These are phyloP conservation scores for Atta texana DNA, from an alignment of 1,140 invertebrate species.

Conservation along the genomic window DNA sequence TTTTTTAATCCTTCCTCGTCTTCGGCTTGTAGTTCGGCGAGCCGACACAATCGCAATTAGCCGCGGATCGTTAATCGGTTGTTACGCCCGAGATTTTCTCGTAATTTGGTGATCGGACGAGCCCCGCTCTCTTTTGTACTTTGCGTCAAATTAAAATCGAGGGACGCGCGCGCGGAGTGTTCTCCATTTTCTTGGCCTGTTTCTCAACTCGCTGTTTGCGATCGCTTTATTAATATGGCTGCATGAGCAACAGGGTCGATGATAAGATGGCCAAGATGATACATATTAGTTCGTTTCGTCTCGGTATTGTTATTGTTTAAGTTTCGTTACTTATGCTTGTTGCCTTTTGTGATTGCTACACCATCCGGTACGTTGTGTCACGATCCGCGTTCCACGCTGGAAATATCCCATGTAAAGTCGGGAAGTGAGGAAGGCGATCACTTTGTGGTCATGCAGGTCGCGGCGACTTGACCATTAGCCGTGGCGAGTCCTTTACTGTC, in stretches of 20 bases:
- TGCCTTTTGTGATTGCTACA: not conserved
- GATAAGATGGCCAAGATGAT: not conserved
- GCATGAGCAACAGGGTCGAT: not conserved
- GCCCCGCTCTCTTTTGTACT: slow-evolving; percentile 38
- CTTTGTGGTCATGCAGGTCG: slow-evolving; percentile 81
- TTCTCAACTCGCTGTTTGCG: slow-evolving; percentile 4
- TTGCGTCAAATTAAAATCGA: slow-evolving; percentile 64
- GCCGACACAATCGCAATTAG: slow-evolving; percentile 77
- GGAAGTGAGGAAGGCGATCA: slow-evolving; percentile 80
- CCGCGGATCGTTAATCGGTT: slow-evolving; percentile 77
- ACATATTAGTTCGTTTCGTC: not conserved
- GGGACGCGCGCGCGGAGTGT: not conserved
- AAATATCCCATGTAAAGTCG: slow-evolving; percentile 68
- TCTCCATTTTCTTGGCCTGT: not conserved
- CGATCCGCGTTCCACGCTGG: not conserved
- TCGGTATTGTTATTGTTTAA: not conserved
- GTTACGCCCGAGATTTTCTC: slow-evolving; percentile 70
- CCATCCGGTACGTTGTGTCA: not conserved
- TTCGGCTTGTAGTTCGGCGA: slow-evolving; percentile 65
- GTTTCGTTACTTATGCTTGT: slow-evolving; percentile 1
- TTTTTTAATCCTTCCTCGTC: slow-evolving; percentile 78
- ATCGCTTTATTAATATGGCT: slow-evolving; percentile 39
- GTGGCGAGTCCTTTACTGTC: slow-evolving; percentile 77
- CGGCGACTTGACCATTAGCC: slow-evolving; percentile 83
- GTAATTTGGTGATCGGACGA: slow-evolving; percentile 71